Conservation (phyloP, 2,797 vertebrate species). For the Channallabes apus region DNA sequence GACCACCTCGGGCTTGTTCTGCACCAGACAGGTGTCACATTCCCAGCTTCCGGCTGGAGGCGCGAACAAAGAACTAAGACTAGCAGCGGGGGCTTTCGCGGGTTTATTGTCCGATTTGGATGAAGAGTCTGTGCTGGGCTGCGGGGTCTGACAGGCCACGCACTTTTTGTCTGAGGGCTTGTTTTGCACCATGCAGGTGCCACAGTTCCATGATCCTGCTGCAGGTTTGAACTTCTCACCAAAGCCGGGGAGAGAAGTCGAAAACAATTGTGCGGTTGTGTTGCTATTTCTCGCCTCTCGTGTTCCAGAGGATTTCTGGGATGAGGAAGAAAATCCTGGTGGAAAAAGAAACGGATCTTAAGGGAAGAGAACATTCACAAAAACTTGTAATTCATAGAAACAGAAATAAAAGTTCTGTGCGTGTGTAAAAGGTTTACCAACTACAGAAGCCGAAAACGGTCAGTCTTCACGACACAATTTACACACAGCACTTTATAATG, state of each 20-base stretch:
- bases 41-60: slow-evolving; percentile 84
- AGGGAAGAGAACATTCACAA: neutral
- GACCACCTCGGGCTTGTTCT: slow-evolving; percentile 87
- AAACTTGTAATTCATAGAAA: neutral
- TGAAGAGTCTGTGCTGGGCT: slow-evolving; percentile 63
- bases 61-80: slow-evolving; percentile 72
- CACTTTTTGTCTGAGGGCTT: slow-evolving; percentile 81
- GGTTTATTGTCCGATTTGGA: slow-evolving; percentile 71
- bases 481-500: neutral
- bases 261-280: slow-evolving; percentile 59
- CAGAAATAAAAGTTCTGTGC: neutral
- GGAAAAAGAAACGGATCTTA: neutral
- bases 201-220: slow-evolving; percentile 80
- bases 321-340: slow-evolving; percentile 69
- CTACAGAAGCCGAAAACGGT: too few species aligned
- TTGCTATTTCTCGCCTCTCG: neutral
- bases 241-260: slow-evolving; percentile 67
- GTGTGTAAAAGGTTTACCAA: neutral
- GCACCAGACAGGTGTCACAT: slow-evolving; percentile 94
- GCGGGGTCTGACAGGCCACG: slow-evolving; percentile 75
- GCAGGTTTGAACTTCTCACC: slow-evolving; percentile 75
- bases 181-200: slow-evolving; percentile 78
- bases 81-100: slow-evolving; percentile 37
- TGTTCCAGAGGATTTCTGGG: slow-evolving; percentile 56
- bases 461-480: neutral